Percentiles rank a stretch among this genome's conserved stretches.
Conservation (phyloP, 1,140 invertebrate species). For the Leptestheria dahalacensis region DNA sequence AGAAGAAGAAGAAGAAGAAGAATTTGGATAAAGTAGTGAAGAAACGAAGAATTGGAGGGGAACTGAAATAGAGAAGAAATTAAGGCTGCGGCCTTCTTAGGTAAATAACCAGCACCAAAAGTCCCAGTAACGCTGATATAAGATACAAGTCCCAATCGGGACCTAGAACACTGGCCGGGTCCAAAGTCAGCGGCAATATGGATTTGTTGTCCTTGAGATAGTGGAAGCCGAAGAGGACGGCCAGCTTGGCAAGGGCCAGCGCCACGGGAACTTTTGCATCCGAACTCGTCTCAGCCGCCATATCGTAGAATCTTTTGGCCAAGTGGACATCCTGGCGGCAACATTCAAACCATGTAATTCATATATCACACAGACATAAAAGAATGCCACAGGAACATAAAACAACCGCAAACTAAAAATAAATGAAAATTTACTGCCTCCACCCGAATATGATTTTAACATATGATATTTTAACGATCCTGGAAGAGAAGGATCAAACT, state of each 20-base stretch:
- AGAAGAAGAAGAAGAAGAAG: too few species aligned
- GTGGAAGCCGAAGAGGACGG: conserved; percentile 55
- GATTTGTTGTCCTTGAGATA: conserved; percentile 49
- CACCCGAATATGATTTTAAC: too few species aligned
- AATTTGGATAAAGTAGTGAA: too few species aligned
- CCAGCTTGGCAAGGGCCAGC: conserved; percentile 78
- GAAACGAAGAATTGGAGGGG: too few species aligned
- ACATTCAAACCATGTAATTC: too few species aligned
- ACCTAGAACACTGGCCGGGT: conserved; percentile 50
- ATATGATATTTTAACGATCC: too few species aligned
- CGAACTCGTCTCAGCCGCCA: conserved; percentile 81
- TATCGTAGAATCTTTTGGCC: conserved; percentile 88
- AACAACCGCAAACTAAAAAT: not conserved
- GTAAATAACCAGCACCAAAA: conserved; percentile 65
- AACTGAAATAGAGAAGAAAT: too few species aligned
- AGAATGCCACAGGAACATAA: not conserved
- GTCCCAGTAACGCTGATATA: conserved; percentile 61
- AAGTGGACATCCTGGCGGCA: conserved; percentile 41
- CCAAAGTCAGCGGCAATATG: conserved; percentile 37
- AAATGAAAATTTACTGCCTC: not conserved
- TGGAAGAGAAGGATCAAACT: too few species aligned
- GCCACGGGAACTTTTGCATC: conserved; percentile 91
- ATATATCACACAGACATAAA: not conserved
- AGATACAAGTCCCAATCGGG: conserved; percentile 91
- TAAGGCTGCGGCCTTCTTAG: conserved; percentile 43